Evolutionary conservation across 2,888 invertebrate genomes (phyloP).

Genomic region (Atrina japonica): DNA sequence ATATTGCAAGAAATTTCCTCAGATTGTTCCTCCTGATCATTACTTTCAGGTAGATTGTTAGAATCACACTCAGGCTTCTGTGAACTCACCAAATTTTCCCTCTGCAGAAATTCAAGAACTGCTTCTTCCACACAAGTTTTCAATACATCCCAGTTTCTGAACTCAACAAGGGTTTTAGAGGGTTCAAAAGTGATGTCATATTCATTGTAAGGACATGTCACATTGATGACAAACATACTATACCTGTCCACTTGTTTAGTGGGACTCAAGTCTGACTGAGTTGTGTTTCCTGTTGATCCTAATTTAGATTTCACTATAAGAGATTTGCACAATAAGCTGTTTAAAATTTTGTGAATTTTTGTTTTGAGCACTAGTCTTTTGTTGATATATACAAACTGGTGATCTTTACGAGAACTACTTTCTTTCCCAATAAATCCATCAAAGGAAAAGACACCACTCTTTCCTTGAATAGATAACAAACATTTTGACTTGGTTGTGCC

Average conservation of each 20-base stretch:
- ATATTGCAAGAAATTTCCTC: neutral
- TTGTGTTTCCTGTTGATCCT: slow-evolving; percentile 17
- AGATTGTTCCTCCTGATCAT: neutral
- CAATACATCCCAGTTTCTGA: slow-evolving; percentile 83
- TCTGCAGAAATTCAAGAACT: slow-evolving; percentile 66
- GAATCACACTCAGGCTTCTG: neutral
- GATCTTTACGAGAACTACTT: slow-evolving; percentile 80
- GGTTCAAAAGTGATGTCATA: slow-evolving; percentile 83
- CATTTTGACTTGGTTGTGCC: slow-evolving; percentile 79
- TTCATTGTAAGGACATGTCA: slow-evolving; percentile 82
- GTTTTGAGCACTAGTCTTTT: slow-evolving; percentile 83
- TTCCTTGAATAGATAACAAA: slow-evolving; percentile 80
- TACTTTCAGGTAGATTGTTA: neutral
- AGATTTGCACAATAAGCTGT: slow-evolving; percentile 77
- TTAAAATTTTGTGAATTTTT: slow-evolving; percentile 82
- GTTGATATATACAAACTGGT: slow-evolving; percentile 87
- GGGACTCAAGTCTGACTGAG: slow-evolving; percentile 60
- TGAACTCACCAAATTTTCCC: slow-evolving; percentile 52
- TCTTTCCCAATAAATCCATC: slow-evolving; percentile 84
- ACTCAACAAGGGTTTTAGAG: slow-evolving; percentile 83
- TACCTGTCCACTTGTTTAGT: slow-evolving; percentile 69
- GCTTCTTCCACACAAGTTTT: slow-evolving; percentile 80
- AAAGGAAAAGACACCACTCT: slow-evolving; percentile 82
- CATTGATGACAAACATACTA: slow-evolving; percentile 83
- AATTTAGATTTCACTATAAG: slow-evolving; percentile 59